Evolutionary conservation across 2,113 vertebrate species (phyloP), one percentile per base, ranked within the genome.

Genomic region (Calonectris borealis): DNA sequence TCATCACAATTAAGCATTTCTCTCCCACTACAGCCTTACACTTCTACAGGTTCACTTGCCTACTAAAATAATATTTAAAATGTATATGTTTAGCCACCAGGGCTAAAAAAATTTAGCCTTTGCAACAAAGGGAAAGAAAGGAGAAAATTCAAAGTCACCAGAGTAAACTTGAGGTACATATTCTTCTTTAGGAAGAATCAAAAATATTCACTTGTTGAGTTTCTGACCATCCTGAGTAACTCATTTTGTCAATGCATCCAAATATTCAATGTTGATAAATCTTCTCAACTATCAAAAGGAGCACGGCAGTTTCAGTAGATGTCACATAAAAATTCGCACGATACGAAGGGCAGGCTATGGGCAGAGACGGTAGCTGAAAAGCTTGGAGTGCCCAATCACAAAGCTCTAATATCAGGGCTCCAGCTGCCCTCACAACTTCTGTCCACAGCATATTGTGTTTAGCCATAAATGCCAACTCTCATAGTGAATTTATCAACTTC

Each of bases 361-460:
- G 26, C 76, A 78, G 24, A 54, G 46, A 44, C 32, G 70, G 34
- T 4, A 40, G 21, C 26, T 29, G 27, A 55, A 11, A 19, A 61
- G 20, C 34, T 10, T 34, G 29, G 32, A 87, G 34, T 84, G 6
- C 34, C 32, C 31, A 31, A 19, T 3, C 34, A 52, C 68, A 61
- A 4, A 3, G 62, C 29, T 70, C 36, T 72, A n/a, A 36, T 0
- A 18, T 12, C 27, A 38, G 49, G 10, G 25, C 21, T 80, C 40
- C 66, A 77, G 84, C 48, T 58, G 42, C 58, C 29, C 75, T 66
- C 46, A 22, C 9, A 64, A 2, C n/a, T 49, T 62, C 3, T 1
- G 6, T 22, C 42, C 61, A 16, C 4, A 27, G 51, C 21, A 21
- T 0, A 10, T 2, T 11, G 29, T 4, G 6, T 21, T 12, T 40